These are phyloP conservation scores for Octomys mimax DNA, from an alignment of 2,797 vertebrate genomes.

Conservation along the genomic window DNA sequence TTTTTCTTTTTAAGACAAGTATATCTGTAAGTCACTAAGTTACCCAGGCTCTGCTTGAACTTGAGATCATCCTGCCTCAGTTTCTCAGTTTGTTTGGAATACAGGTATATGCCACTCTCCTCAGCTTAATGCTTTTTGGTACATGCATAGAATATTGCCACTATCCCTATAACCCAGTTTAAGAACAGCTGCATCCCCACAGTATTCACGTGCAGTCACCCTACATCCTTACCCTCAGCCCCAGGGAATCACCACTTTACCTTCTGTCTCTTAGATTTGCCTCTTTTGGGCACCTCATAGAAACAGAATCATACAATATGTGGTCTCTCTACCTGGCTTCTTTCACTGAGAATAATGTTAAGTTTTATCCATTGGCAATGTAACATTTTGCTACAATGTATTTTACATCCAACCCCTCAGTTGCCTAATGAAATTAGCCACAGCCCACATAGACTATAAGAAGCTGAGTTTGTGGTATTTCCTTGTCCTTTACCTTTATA, in stretches of 20 bases:
- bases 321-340: neutral
- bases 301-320: neutral
- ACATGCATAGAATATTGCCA: neutral
- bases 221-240: neutral
- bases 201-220: neutral
- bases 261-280: neutral
- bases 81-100: neutral
- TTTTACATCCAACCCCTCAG: neutral
- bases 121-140: neutral
- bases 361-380: neutral
- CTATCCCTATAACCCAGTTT: neutral
- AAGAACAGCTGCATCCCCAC: neutral
- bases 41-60: neutral
- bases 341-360: neutral
- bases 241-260: neutral
- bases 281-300: neutral
- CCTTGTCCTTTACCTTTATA: neutral
- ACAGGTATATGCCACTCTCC: neutral
- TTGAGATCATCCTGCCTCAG: neutral
- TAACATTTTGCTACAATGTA: neutral
- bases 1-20: neutral
- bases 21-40: neutral
- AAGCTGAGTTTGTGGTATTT: neutral
- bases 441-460: neutral
- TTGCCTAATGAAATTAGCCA: slow-evolving; percentile 10